Evolutionary conservation across 2,113 vertebrate species (phyloP), one percentile per base, ranked within the genome.

Genomic region (Gallinago media): DNA sequence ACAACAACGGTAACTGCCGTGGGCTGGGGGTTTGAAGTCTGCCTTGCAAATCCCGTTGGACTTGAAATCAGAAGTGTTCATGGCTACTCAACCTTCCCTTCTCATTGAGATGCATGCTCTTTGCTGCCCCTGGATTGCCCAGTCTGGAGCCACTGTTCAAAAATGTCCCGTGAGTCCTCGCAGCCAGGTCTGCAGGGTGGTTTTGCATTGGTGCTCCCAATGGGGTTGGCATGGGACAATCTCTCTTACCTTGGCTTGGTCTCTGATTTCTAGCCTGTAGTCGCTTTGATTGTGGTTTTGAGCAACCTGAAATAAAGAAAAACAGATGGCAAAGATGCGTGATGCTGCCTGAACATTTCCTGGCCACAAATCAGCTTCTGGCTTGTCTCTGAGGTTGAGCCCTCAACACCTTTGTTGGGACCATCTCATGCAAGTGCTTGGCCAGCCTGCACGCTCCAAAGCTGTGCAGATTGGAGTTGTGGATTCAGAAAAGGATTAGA

Each of bases 31-130:
- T 32, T 81, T 55, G 27, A 55, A n/a, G 27, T 42, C 63, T 44
- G 46, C 68, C 46, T 34, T 22, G 63, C 34, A 50, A 52, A 38
- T 14, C 20, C 26, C 4, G 0, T 44, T 27, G 31, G 42, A 9
- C 36, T 75, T 49, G 46, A 61, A 92, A 54, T 38, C 17, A 12
- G 78, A 58, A 40, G 27, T 4, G 0, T 20, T 34, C 13, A 2
- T 0, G 7, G 55, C 42, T 74, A 8, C 23, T 47, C 26, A 47
- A 22, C 12, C n/a, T 42, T 16, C 49, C 29, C 17, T 56, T 44
- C 29, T 15, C 10, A 0, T 13, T 38, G 38, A 38, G 38, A 38
- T 11, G 9, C 4, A 0, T 5, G 7, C 0, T 4, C 38, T 73
- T 74, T 2, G 2, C 72, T 62, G 36, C 32, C 70, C 25, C 27